Evolutionary conservation across 2,113 vertebrate genomes (phyloP).

Genomic region (Sinocyclocheilus grahami): DNA sequence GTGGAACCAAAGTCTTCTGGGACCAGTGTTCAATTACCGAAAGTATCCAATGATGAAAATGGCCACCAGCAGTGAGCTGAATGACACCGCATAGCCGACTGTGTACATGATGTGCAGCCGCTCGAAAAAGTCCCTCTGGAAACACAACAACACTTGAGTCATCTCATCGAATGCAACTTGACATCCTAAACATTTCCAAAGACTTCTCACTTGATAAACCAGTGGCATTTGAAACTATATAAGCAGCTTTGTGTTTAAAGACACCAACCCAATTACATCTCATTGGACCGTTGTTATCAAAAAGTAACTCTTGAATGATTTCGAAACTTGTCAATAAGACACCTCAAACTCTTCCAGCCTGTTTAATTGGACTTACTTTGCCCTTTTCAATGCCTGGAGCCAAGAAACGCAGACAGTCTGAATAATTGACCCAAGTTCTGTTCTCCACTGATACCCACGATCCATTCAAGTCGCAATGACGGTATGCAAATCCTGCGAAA

Average conservation of each 20-base stretch:
- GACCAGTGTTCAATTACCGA: slow-evolving; percentile 70
- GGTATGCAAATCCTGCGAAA: slow-evolving; percentile 77
- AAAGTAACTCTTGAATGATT: background rate
- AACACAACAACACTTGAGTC: background rate
- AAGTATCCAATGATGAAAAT: slow-evolving; percentile 87
- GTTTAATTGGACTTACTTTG: slow-evolving; percentile 64
- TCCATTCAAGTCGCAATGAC: slow-evolving; percentile 81
- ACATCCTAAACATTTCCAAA: background rate
- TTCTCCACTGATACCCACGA: slow-evolving; percentile 68
- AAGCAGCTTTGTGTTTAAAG: background rate
- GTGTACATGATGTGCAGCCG: slow-evolving; percentile 87
- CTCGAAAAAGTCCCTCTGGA: slow-evolving; percentile 85
- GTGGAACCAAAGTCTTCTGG: background rate
- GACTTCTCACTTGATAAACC: background rate
- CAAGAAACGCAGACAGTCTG: slow-evolving; percentile 82
- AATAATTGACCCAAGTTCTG: slow-evolving; percentile 87
- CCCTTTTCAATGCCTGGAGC: slow-evolving; percentile 67
- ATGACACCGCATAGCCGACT: slow-evolving; percentile 85
- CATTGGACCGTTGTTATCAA: background rate
- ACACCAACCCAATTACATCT: background rate
- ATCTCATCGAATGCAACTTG: too few species aligned
- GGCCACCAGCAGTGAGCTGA: slow-evolving; percentile 83
- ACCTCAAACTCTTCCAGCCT: background rate
- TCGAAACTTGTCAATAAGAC: slow-evolving; percentile 1
- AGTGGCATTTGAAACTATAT: background rate